These are phyloP conservation scores for Eudyptes chrysolophus DNA, from an alignment of 2,113 vertebrate species.

Conservation along the genomic window DNA sequence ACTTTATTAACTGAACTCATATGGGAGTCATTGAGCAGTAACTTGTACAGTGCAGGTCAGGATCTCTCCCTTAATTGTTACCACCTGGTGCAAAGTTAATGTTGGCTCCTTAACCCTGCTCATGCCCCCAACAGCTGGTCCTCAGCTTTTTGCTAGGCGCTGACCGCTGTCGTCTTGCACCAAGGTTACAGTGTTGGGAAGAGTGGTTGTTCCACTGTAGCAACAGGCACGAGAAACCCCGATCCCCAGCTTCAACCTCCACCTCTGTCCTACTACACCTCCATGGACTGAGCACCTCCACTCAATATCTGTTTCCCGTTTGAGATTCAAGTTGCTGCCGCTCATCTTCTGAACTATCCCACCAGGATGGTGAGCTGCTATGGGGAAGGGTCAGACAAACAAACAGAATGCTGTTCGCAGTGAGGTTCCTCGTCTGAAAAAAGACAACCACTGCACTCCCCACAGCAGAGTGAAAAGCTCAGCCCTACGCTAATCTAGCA, in stretches of 20 bases:
- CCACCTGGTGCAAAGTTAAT: conserved; percentile 15
- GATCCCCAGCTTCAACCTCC: not conserved
- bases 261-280: not conserved
- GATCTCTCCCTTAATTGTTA: conserved; percentile 8
- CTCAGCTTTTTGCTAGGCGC: not conserved
- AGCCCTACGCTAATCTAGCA: not conserved
- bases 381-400: not conserved
- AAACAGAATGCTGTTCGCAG: not conserved
- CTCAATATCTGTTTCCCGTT: not conserved
- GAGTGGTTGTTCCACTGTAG: not conserved
- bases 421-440: not conserved
- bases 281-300: not conserved
- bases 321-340: not conserved
- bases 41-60: conserved; percentile 38
- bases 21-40: conserved; percentile 43
- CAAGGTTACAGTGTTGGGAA: not conserved
- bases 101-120: not conserved
- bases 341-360: not conserved
- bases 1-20: conserved; percentile 21
- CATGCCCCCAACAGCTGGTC: not conserved
- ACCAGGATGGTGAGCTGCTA: not conserved
- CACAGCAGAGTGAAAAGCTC: not conserved
- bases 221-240: not conserved
- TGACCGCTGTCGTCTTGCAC: not conserved
- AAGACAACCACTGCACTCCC: not conserved